Conservation (phyloP, 2,888 invertebrate species). For the Gortyna flavago region DNA sequence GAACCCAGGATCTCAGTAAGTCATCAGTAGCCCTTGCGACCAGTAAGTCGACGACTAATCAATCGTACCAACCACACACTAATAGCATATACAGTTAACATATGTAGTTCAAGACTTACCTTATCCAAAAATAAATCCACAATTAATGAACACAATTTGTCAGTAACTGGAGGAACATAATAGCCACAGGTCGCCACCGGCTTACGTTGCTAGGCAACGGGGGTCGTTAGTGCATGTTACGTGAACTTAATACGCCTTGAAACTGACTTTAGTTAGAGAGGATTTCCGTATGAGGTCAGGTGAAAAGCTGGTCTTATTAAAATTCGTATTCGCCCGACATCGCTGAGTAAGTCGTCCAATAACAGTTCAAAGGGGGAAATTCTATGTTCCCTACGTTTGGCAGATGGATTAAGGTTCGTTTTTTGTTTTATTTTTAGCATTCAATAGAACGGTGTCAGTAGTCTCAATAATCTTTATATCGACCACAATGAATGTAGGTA, state of each 20-base stretch:
- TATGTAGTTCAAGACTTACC: background rate
- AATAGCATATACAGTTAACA: too few species aligned
- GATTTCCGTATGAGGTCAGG: slow-evolving; percentile 21
- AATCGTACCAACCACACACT: background rate
- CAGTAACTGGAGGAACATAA: slow-evolving; percentile 7
- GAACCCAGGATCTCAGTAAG: background rate
- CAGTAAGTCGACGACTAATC: background rate
- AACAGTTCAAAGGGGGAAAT: background rate
- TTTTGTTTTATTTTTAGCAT: background rate
- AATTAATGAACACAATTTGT: slow-evolving; percentile 11
- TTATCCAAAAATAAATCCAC: slow-evolving; percentile 19
- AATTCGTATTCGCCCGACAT: slow-evolving; percentile 17
- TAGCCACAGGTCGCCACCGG: slow-evolving; percentile 34
- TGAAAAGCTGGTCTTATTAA: slow-evolving; percentile 14
- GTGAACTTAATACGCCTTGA: slow-evolving; percentile 18
- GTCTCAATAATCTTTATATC: background rate
- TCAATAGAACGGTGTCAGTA: background rate
- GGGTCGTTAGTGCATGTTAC: slow-evolving; percentile 44
- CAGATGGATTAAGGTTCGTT: background rate
- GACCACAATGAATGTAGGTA: background rate
- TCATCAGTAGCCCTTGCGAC: background rate
- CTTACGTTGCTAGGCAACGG: slow-evolving; percentile 54
- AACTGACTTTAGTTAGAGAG: slow-evolving; percentile 33
- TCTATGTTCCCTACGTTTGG: background rate
- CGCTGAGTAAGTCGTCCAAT: slow-evolving; percentile 1